Evolutionary conservation across 2,113 vertebrate species (phyloP).

Genomic region (Phocoena sinus): DNA sequence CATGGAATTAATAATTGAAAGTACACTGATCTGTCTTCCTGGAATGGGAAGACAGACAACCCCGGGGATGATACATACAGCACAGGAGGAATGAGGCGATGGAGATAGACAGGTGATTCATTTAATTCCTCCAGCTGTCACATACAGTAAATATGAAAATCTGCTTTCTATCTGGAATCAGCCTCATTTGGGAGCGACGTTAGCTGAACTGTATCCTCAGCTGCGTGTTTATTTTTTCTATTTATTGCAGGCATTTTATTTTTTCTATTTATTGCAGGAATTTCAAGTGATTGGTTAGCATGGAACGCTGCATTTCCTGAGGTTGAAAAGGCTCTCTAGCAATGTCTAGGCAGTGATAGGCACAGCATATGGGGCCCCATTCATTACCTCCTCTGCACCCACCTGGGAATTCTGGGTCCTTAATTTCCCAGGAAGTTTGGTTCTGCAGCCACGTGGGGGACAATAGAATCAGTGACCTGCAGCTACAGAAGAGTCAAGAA

Average conservation of each 20-base stretch:
- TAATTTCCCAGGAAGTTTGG: not conserved
- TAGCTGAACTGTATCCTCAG: slow-evolving; percentile 67
- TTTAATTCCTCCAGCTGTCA: slow-evolving; percentile 75
- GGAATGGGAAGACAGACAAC: slow-evolving; percentile 70
- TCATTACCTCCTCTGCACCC: not conserved
- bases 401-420: not conserved
- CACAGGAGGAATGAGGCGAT: slow-evolving; percentile 49
- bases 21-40: slow-evolving; percentile 60
- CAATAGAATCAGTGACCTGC: not conserved
- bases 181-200: slow-evolving; percentile 33
- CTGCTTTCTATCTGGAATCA: slow-evolving; percentile 72
- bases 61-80: slow-evolving; percentile 61
- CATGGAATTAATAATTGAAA: slow-evolving; percentile 77
- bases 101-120: slow-evolving; percentile 67
- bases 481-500: not conserved
- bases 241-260: slow-evolving; percentile 66
- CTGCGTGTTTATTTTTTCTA: slow-evolving; percentile 68
- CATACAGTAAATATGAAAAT: slow-evolving; percentile 74
- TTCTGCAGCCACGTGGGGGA: not conserved
- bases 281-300: slow-evolving; percentile 65
- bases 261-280: slow-evolving; percentile 65
- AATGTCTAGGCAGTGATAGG: not conserved
- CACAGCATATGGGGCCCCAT: not conserved
- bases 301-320: slow-evolving; percentile 22
- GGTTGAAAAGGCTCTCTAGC: not conserved